Conservation (phyloP, 2,888 invertebrate genomes). For the Adelphocoris suturalis region DNA sequence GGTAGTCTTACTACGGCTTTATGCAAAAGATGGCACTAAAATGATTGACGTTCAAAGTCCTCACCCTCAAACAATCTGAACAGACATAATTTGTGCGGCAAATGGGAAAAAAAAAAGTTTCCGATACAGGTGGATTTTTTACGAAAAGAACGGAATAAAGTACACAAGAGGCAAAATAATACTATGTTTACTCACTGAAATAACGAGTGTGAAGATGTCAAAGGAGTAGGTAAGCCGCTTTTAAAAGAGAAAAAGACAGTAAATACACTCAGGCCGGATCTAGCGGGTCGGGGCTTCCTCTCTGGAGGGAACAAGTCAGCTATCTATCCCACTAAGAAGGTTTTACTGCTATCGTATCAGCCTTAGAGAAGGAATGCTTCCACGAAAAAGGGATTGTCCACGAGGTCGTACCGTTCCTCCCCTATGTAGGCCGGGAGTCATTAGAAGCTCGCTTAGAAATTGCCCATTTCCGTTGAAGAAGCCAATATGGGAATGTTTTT, state of each 20-base stretch:
- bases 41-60: too few species aligned
- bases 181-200: neutral
- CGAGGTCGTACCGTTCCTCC: constrained; percentile 11
- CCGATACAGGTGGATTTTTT: too few species aligned
- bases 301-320: neutral
- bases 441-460: constrained; percentile 27
- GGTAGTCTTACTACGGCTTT: too few species aligned
- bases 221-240: neutral
- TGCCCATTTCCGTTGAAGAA: constrained; percentile 21
- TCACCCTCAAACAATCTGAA: too few species aligned
- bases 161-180: neutral
- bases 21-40: too few species aligned
- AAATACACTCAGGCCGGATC: constrained; percentile 8
- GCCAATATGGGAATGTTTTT: neutral
- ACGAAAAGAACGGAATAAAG: too few species aligned
- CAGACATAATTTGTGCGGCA: too few species aligned
- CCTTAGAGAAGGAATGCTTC: constrained; percentile 14
- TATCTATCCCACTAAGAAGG: constrained; percentile 39
- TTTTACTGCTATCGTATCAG: constrained; percentile 32
- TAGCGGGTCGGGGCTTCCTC: constrained; percentile 30
- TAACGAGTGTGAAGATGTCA: neutral
- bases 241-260: neutral
- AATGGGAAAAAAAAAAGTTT: too few species aligned
- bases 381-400: constrained; percentile 42
- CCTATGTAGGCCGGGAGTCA: constrained; percentile 30